Conservation (phyloP, 2,113 vertebrate genomes). For the Periophthalmodon schlosseri region DNA sequence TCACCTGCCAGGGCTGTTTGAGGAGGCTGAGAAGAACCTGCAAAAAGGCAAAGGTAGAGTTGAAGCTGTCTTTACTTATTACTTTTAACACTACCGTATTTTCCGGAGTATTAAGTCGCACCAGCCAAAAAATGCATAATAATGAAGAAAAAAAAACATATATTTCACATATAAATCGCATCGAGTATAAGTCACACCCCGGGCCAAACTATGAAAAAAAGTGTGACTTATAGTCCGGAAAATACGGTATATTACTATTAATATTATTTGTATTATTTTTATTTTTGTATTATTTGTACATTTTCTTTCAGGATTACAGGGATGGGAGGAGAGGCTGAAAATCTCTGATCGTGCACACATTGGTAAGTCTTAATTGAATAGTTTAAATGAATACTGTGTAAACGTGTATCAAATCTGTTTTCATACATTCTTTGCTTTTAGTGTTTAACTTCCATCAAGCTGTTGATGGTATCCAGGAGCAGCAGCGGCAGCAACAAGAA, state of each 20-base stretch:
- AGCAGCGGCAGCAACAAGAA: constrained; percentile 80
- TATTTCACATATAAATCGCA: too few species aligned
- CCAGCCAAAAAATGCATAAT: too few species aligned
- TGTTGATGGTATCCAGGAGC: constrained; percentile 81
- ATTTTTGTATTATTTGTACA: background rate
- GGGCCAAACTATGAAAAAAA: too few species aligned
- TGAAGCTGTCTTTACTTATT: background rate
- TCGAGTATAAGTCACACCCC: too few species aligned
- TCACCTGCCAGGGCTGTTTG: constrained; percentile 82
- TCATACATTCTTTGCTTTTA: constrained; percentile 34
- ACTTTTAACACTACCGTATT: background rate
- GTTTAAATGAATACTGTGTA: background rate
- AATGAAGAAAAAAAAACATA: too few species aligned
- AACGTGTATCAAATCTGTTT: background rate
- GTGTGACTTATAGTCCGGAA: too few species aligned
- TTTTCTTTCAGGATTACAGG: constrained; percentile 71
- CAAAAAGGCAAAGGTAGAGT: constrained; percentile 78
- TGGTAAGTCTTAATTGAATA: constrained; percentile 54
- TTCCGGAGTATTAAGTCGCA: too few species aligned
- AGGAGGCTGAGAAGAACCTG: constrained; percentile 80
- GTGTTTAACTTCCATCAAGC: constrained; percentile 86
- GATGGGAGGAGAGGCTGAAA: constrained; percentile 81
- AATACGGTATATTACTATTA: background rate
- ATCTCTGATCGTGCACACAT: constrained; percentile 84
- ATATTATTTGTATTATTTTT: background rate